A percentile compares a stretch with the other conserved stretches of the same genome.
Evolutionary conservation across 2,888 invertebrate species (phyloP).

Genomic region (Epirrhoe tristata): DNA sequence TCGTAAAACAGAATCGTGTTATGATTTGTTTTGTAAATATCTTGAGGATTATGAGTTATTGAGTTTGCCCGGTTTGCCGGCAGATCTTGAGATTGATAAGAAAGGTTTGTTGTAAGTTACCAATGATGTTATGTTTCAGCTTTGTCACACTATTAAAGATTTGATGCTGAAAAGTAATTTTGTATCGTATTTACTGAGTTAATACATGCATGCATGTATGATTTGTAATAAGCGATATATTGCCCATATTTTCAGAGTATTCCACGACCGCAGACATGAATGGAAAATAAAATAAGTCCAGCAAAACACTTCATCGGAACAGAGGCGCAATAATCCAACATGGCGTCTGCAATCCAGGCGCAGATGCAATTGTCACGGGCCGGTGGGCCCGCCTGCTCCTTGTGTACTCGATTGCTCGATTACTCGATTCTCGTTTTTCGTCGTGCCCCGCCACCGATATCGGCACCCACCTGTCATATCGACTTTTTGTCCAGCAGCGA

Average conservation of each 20-base stretch:
- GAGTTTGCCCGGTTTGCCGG: slow-evolving; percentile 16
- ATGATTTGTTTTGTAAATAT: slow-evolving; percentile 37
- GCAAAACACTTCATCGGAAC: slow-evolving; percentile 71
- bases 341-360: slow-evolving; percentile 73
- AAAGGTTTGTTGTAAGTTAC: slow-evolving; percentile 13
- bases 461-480: slow-evolving; percentile 74
- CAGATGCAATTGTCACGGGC: slow-evolving; percentile 83
- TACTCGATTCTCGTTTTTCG: slow-evolving; percentile 78
- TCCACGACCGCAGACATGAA: slow-evolving; percentile 18
- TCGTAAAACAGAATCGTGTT: slow-evolving; percentile 42
- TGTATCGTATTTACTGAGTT: background rate
- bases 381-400: slow-evolving; percentile 69
- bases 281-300: slow-evolving; percentile 58
- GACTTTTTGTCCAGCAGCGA: slow-evolving; percentile 78
- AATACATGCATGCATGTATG: background rate
- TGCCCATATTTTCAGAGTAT: slow-evolving; percentile 2
- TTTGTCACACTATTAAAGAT: background rate
- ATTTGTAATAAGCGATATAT: background rate
- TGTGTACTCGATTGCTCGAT: slow-evolving; percentile 81
- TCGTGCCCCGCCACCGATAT: slow-evolving; percentile 73
- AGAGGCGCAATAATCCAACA: slow-evolving; percentile 77
- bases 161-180: background rate
- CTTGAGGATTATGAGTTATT: slow-evolving; percentile 29
- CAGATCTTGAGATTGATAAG: slow-evolving; percentile 26
- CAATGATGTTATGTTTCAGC: background rate